phyloP scores from a whole-genome alignment of 2,113 vertebrate species.

The Smithornis capensis region DNA sequence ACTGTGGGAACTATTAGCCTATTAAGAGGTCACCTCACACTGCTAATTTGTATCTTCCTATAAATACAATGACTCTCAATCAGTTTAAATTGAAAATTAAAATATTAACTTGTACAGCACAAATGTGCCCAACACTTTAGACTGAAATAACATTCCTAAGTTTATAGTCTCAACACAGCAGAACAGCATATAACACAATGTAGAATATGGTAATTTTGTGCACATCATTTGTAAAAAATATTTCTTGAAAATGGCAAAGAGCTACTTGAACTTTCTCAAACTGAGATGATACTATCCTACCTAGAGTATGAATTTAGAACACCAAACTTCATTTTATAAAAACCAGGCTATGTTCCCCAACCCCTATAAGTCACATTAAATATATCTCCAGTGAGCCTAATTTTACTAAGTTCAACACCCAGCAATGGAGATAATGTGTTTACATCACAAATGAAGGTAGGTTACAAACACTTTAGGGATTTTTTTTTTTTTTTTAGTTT shows the following conservation, averaged over 20 bases:
- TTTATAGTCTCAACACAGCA: not conserved
- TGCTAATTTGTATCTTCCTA: not conserved
- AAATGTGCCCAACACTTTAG: not conserved
- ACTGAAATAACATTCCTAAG: not conserved
- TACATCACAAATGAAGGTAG: not conserved
- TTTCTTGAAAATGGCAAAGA: not conserved
- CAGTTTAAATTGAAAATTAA: not conserved
- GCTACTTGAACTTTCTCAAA: not conserved
- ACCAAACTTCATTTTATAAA: not conserved
- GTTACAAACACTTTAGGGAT: not conserved
- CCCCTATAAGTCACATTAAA: not conserved
- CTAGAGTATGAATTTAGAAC: not conserved
- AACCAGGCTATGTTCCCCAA: not conserved
- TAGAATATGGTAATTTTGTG: not conserved
- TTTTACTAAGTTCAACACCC: not conserved
- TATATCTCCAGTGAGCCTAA: not conserved
- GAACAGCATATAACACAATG: not conserved
- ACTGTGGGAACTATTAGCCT: not conserved
- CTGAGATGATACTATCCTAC: not conserved
- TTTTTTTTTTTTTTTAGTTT: not conserved
- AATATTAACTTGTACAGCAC: not conserved
- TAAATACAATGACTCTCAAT: not conserved
- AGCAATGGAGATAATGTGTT: not conserved
- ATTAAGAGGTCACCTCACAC: not conserved
- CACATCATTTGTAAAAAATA: not conserved